Conservation (phyloP, 2,113 vertebrate genomes). For the Elanoides forficatus region DNA sequence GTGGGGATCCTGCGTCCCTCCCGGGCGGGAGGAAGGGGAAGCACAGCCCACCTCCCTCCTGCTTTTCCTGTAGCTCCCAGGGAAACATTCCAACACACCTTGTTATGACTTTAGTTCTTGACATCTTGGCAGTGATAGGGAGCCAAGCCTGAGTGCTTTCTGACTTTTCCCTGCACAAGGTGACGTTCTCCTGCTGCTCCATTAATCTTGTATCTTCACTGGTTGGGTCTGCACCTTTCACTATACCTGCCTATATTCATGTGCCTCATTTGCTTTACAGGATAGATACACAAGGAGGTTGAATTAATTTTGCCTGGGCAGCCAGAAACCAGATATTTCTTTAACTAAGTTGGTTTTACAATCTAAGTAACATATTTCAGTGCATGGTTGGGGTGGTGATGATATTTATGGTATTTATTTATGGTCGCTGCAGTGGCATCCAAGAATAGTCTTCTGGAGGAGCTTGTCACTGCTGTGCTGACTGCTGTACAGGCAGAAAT, state of each 20-base stretch:
- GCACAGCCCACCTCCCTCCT: neutral
- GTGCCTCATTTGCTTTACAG: neutral
- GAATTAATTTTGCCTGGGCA: neutral
- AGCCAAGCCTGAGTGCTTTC: neutral
- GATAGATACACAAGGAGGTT: neutral
- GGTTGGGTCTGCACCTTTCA: neutral
- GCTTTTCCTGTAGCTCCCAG: conserved; percentile 3
- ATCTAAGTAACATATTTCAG: conserved; percentile 11
- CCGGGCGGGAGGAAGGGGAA: neutral
- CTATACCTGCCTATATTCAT: neutral
- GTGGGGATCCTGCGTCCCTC: neutral
- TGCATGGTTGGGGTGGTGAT: neutral
- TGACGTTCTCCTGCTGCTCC: neutral
- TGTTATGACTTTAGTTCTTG: neutral
- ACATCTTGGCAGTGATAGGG: neutral
- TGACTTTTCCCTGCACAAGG: neutral
- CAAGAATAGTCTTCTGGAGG: conserved; percentile 56
- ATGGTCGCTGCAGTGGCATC: conserved; percentile 19
- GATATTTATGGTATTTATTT: conserved; percentile 43
- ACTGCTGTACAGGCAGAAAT: conserved; percentile 11
- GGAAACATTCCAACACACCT: neutral
- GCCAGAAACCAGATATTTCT: neutral
- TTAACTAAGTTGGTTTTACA: neutral
- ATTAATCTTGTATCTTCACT: neutral
- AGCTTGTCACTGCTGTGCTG: conserved; percentile 36